Conservation (phyloP, 2,113 vertebrate species). For the Plestiodon gilberti region DNA sequence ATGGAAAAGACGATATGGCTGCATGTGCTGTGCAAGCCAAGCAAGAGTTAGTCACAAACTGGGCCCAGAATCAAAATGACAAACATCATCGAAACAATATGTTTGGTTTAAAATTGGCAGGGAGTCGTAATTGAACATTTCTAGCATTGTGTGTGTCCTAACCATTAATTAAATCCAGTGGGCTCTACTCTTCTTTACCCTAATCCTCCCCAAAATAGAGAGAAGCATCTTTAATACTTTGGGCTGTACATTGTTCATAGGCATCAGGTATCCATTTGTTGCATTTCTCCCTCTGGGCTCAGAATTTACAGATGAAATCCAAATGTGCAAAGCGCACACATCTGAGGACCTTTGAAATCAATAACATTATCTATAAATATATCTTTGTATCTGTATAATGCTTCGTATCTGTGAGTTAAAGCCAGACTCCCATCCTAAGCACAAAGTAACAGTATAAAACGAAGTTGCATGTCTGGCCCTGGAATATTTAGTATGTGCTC, state of each 20-base stretch:
- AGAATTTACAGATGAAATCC: neutral
- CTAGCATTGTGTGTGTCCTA: conserved; percentile 19
- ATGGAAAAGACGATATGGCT: neutral
- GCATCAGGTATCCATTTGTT: conserved; percentile 8
- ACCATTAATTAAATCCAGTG: neutral
- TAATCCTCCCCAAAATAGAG: neutral
- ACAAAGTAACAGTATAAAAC: conserved; percentile 31
- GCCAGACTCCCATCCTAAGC: conserved; percentile 45
- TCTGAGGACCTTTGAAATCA: neutral
- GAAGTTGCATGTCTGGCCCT: conserved; percentile 40
- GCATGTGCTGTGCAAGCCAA: neutral
- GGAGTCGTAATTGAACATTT: neutral
- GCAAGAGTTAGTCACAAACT: neutral
- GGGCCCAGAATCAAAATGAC: neutral
- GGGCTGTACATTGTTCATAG: conserved; percentile 4
- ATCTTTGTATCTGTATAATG: conserved; percentile 16
- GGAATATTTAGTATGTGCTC: conserved; percentile 48
- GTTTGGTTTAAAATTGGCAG: neutral
- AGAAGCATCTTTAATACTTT: neutral
- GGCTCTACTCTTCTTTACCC: neutral
- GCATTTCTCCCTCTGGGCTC: neutral
- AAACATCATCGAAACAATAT: neutral
- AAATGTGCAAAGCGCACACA: neutral
- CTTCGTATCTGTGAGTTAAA: conserved; percentile 16
- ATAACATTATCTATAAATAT: conserved; percentile 30